Base-by-base conservation (phyloP, 2,113 vertebrate genomes). In the Casuarius casuarius region DNA sequence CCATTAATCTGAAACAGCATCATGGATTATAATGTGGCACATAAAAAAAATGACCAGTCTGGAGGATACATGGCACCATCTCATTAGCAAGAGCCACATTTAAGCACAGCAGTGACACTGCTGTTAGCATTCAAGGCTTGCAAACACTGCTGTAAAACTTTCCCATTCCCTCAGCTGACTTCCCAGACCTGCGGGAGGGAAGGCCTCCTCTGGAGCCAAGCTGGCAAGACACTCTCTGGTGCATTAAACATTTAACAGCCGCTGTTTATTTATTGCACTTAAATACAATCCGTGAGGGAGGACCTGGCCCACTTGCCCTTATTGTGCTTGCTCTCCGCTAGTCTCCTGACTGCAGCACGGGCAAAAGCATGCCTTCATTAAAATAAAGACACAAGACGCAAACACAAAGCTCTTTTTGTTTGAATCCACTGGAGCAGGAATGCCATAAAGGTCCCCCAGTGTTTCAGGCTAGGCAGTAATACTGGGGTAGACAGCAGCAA, bases 201-300 rank as follows among this genome's bases (percentile, higher is more conserved):
- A 88, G 42, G 42, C 16, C 33, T 67, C 93, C 77, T 81, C 46
- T 1, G 1, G 81, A 87, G 87, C 71, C n/a, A 66, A 66, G 84
- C 76, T 78, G 84, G 80, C 28, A 35, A 70, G 92, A 93, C 48
- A 62, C 42, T 93, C 51, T 66, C 56, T 12, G 19, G 62, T 0
- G 0, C 1, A 1, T 88, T 51, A 67, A 82, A 58, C 31, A 21
- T 76, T 92, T 76, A 56, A 56, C 88, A 65, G 71, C 49, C 71
- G 54, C 71, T 62, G 31, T 44, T 72, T 85, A 70, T 79, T 95
- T 88, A 73, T 26, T 68, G 73, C 86, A 7, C 40, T 88, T 63
- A 28, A 65, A 72, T 0, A 1, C 0, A 0, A 56, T 10, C 31
- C 2, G 0, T 48, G 58, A 79, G 66, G 29, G 56, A 82, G 7